These are phyloP conservation scores for Sinocyclocheilus maitianheensis DNA, from an alignment of 2,113 vertebrate species.

Conservation along the genomic window DNA sequence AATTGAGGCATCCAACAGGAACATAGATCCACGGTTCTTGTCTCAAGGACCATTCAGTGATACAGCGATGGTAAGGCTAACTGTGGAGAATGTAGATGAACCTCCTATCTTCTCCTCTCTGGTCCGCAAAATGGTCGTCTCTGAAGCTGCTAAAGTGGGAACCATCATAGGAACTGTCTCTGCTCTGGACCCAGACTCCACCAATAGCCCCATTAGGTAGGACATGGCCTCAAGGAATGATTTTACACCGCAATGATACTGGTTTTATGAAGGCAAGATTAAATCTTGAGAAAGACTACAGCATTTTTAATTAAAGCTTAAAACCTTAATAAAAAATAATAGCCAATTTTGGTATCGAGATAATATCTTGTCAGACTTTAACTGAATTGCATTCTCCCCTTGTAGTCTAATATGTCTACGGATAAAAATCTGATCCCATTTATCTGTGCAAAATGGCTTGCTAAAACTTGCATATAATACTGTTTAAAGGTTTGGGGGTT, in stretches of 20 bases:
- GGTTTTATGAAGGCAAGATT: constrained; percentile 36
- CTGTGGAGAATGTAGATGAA: constrained; percentile 87
- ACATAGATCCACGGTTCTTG: constrained; percentile 81
- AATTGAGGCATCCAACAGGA: constrained; percentile 84
- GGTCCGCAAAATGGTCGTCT: constrained; percentile 82
- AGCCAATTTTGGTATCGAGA: background rate
- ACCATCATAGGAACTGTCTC: constrained; percentile 84
- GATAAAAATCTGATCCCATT: background rate
- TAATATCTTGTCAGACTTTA: background rate
- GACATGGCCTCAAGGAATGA: background rate
- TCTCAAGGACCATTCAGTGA: constrained; percentile 84
- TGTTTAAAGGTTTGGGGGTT: background rate
- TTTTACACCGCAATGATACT: background rate
- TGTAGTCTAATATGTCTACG: background rate
- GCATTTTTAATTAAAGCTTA: constrained; percentile 19
- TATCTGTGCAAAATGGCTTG: background rate
- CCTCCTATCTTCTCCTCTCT: constrained; percentile 79
- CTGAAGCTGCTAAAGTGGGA: constrained; percentile 84
- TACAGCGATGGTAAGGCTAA: constrained; percentile 81
- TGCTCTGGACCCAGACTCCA: constrained; percentile 84
- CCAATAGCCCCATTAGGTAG: constrained; percentile 86
- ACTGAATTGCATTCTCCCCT: background rate
- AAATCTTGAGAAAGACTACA: constrained; percentile 12
- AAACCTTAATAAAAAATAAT: constrained; percentile 32
- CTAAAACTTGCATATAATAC: background rate